phyloP scores from a whole-genome alignment of 2,797 vertebrate genomes.

The Aphelocoma californica region DNA sequence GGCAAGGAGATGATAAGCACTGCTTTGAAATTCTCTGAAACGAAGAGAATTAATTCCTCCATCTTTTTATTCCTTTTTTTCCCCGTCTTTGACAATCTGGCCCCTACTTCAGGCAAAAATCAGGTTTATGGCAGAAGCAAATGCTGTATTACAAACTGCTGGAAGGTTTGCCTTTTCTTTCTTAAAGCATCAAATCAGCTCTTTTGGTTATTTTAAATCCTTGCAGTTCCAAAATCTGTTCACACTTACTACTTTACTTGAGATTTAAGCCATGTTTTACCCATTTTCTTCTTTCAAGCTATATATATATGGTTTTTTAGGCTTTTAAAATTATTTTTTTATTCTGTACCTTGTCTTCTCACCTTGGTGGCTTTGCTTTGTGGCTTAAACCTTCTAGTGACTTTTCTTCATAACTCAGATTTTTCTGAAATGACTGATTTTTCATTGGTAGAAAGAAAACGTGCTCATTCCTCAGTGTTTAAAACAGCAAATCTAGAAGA shows the following conservation, averaged over 20 bases:
- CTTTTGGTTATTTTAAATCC: not conserved
- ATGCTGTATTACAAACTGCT: not conserved
- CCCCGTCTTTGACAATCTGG: not conserved
- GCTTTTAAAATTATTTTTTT: rapidly evolving
- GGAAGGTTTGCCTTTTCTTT: not conserved
- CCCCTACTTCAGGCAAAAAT: not conserved
- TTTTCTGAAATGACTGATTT: not conserved
- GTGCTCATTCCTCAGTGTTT: not conserved
- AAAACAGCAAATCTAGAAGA: not conserved
- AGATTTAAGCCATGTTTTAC: not conserved
- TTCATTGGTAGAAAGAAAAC: not conserved
- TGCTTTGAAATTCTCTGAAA: not conserved
- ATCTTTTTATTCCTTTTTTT: not conserved
- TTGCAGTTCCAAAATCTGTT: not conserved
- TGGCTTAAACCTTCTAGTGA: not conserved
- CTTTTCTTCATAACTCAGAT: not conserved
- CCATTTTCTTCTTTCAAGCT: not conserved
- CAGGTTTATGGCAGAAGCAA: not conserved
- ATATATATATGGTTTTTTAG: not conserved
- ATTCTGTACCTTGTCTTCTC: not conserved
- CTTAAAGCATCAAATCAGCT: not conserved
- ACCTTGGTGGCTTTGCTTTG: not conserved
- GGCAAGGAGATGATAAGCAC: not conserved
- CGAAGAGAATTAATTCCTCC: not conserved
- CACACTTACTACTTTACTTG: not conserved